A percentile compares a stretch with the other conserved stretches of the same genome.
phyloP scores from a whole-genome alignment of 2,888 invertebrate species.

The Peribatodes rhomboidaria region DNA sequence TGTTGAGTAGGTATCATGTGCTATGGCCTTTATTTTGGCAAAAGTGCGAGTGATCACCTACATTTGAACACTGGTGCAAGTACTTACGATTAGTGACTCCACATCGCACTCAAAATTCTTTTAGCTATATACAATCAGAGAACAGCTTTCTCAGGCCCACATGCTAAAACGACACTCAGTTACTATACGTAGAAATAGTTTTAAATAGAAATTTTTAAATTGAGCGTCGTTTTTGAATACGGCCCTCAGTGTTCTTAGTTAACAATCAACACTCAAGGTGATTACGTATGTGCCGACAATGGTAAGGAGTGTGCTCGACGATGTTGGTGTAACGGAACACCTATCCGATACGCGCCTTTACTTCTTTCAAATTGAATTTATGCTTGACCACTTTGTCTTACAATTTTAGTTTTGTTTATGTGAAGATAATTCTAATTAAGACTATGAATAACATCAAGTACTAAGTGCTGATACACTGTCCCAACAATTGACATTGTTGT shows the following conservation, averaged over 20 bases:
- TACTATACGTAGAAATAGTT: too few species aligned
- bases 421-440: slow-evolving; percentile 23
- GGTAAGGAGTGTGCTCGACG: background rate
- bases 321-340: background rate
- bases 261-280: too few species aligned
- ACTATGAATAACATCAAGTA: slow-evolving; percentile 31
- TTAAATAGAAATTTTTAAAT: too few species aligned
- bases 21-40: too few species aligned
- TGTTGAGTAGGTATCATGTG: too few species aligned
- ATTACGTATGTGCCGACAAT: background rate
- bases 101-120: too few species aligned
- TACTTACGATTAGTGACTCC: slow-evolving; percentile 17
- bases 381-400: slow-evolving; percentile 4
- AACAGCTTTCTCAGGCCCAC: too few species aligned
- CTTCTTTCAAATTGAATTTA: background rate
- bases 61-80: background rate
- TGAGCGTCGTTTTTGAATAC: too few species aligned
- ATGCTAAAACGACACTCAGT: too few species aligned
- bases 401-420: slow-evolving; percentile 11
- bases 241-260: too few species aligned
- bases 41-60: too few species aligned
- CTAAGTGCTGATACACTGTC: slow-evolving; percentile 39
- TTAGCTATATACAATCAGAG: too few species aligned
- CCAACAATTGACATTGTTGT: slow-evolving; percentile 62
- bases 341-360: background rate